Base-by-base conservation (phyloP, 2,797 vertebrate genomes). In the Cuculus canorus region DNA sequence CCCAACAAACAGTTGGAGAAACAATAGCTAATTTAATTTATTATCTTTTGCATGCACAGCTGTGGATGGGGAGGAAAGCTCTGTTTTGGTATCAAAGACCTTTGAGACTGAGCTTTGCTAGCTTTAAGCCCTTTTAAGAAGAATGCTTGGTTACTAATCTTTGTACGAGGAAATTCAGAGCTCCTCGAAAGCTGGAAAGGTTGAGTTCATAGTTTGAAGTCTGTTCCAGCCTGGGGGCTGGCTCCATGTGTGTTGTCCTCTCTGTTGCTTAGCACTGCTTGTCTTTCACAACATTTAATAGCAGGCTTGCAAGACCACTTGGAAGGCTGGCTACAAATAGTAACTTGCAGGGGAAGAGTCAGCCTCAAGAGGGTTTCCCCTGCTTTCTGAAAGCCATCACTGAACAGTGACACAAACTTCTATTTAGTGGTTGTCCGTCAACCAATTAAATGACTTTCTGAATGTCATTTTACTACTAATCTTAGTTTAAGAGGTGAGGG, bases 111-210 rank as follows among this genome's bases (percentile, higher is more conserved):
- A 88, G 61, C 47, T 80, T 85, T 76, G 63, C 77, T 92, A 88
- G 59, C 66, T 94, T 63, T 70, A 91, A 92, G 85, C 52, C 75
- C 43, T 88, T 95, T 95, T 70, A 86, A 93, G 77, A 90, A 90
- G 54, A 82, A 47, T 59, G 25, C 41, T 87, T 95, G 47, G 68
- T 81, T 95, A 66, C 80, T 75, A 59, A 77, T 85, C 83, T 85
- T 47, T 95, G 53, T 82, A 41, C 69, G 86, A 90, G 86, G 80
- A 64, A 93, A 87, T 61, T 78, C 90, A 80, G 78, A 93, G 79
- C 83, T 96, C 96, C 95, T 96, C n/a, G 57, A 96, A 96, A 95
- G 90, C 89, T 80, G 86, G 87, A 93, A 96, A 95, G 64, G 65
- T 50, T 94, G 94, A 91, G 65, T 95, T 95, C 93, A 63, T 30